Conservation (phyloP, 1,140 invertebrate species). For the Zaprionus ornatus region DNA sequence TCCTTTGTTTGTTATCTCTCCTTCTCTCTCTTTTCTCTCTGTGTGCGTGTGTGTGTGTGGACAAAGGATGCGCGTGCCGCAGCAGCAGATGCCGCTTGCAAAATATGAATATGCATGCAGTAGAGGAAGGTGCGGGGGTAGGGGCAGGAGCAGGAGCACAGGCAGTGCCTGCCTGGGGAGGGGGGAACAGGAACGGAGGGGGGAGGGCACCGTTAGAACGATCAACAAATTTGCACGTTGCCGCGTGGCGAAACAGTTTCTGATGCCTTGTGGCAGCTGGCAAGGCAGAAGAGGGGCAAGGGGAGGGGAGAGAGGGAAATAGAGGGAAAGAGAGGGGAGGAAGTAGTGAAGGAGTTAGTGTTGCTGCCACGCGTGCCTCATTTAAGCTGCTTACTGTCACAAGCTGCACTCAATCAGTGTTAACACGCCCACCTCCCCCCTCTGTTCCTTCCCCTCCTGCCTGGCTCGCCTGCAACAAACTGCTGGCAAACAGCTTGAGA, state of each 20-base stretch:
- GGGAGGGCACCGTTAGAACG: not conserved
- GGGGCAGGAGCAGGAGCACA: conserved; percentile 1
- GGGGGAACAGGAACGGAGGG: not conserved
- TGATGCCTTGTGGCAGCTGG: not conserved
- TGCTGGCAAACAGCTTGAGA: conserved; percentile 25
- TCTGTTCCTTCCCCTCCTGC: not conserved
- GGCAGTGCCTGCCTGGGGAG: not conserved
- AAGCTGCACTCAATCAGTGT: conserved; percentile 73
- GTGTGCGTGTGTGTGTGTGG: conserved; percentile 43
- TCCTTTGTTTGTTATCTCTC: conserved; percentile 15
- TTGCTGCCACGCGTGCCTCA: conserved; percentile 36
- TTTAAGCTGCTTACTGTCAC: conserved; percentile 54
- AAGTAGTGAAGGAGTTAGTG: not conserved
- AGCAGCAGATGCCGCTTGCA: conserved; percentile 57
- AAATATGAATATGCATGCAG: conserved; percentile 33
- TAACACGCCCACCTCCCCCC: conserved; percentile 14
- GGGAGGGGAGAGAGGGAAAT: not conserved
- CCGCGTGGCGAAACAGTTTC: not conserved
- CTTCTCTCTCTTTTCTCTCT: not conserved
- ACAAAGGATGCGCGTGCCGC: conserved; percentile 74
- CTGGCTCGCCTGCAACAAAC: conserved; percentile 6
- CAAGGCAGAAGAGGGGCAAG: not conserved
- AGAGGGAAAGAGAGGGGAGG: not conserved
- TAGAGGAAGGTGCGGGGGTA: not conserved
- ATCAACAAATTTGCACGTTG: conserved; percentile 3